Base-by-base conservation (phyloP, 2,888 invertebrate species). In the Harpalus rubripes region DNA sequence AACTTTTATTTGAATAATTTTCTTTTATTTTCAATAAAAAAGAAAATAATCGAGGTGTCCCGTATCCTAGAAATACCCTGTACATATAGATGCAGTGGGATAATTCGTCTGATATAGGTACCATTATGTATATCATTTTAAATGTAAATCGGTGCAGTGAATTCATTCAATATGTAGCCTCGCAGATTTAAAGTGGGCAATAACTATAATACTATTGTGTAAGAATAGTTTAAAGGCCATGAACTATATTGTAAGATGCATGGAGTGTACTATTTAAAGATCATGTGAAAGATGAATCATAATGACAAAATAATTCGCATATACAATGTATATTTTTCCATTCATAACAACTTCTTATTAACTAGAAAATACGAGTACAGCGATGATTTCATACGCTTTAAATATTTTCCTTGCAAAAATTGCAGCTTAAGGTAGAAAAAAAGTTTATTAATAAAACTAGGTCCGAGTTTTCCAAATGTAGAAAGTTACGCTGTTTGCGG, bases 151-250 rank as follows among this genome's bases (percentile, higher is more conserved):
- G 7, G 8, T 8, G 44, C 44, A 52, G 8, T 10, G 44, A 52
- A 52, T 52, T 52, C 10, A 12, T 12, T 52, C 44, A 52, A 52
- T 32, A 32, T 32, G 44, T 52, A 52, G 12, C 44, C 44, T 52
- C 44, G 44, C 44, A 52, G 44, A 52, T 52, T 52, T 52, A 2
- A 52, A 52, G 44, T 52, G 44, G 12, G 44, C 10, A 52, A 52
- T 52, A 52, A 52, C 44, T 52, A 52, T 52, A 52, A 52, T 52
- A 10, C 44, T 52, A 52, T 52, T 52, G 44, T 52, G 44, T 52
- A 52, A 52, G 44, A 52, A 52, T 52, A 52, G 44, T 52, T 32
- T 12, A 52, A 12, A 52, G 44, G 44, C 44, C 44, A 52, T 52
- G 44, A 52, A 52, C 44, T 52, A 52, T 52, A 12, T 52, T 52